phyloP scores from a whole-genome alignment of 1,140 invertebrate species.

The Sycobia sp. region DNA sequence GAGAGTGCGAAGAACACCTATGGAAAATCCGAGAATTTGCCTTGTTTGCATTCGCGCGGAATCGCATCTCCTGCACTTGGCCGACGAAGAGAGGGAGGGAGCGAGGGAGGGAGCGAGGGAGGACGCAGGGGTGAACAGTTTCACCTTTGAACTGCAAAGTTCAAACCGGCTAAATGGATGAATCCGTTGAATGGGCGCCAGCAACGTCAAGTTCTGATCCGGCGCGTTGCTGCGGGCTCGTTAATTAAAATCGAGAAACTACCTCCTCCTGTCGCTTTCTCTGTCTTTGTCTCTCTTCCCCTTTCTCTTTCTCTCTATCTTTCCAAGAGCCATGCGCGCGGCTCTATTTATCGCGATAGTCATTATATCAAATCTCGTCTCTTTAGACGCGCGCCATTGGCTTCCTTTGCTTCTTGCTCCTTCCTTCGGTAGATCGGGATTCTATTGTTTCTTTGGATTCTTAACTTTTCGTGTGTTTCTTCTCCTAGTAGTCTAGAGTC shows the following conservation, averaged over 20 bases:
- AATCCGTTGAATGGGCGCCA: slow-evolving; percentile 21
- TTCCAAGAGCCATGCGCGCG: neutral
- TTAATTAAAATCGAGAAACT: slow-evolving; percentile 31
- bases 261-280: too few species aligned
- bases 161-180: slow-evolving; percentile 31
- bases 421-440: too few species aligned
- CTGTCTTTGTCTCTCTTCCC: too few species aligned
- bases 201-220: slow-evolving; percentile 18
- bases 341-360: slow-evolving; percentile 18
- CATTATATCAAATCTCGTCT: slow-evolving; percentile 6
- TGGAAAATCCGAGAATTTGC: neutral
- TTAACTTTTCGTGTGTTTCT: too few species aligned
- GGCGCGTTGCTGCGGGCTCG: slow-evolving; percentile 10
- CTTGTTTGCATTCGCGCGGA: neutral
- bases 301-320: too few species aligned
- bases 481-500: too few species aligned
- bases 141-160: slow-evolving; percentile 25
- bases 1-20: neutral
- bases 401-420: too few species aligned
- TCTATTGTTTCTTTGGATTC: neutral
- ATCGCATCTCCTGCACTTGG: slow-evolving; percentile 9
- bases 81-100: too few species aligned
- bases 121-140: too few species aligned
- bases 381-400: neutral
- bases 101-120: too few species aligned